Percentiles rank a stretch among this genome's conserved stretches.
phyloP scores from a whole-genome alignment of 1,140 invertebrate species.

The Trachymyrmex cornetzi region DNA sequence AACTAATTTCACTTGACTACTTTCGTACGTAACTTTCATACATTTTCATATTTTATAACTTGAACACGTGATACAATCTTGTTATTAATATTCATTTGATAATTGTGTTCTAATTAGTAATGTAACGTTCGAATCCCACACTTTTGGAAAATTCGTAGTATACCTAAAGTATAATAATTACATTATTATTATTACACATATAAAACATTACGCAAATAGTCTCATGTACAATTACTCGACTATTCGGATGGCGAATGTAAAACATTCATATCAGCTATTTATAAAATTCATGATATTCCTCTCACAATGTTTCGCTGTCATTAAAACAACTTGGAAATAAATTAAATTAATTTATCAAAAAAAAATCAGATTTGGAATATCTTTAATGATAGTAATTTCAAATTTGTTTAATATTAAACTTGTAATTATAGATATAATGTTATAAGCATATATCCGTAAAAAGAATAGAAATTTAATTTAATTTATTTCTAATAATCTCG shows the following conservation, averaged over 20 bases:
- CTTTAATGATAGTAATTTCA: neutral
- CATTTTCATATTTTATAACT: neutral
- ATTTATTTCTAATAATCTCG: constrained; percentile 41
- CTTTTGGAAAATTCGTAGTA: constrained; percentile 1
- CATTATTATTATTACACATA: constrained; percentile 49
- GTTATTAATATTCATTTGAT: constrained; percentile 1
- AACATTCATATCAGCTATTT: constrained; percentile 33
- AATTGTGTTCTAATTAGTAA: neutral
- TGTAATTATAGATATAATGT: too few species aligned
- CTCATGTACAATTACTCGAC: constrained; percentile 30
- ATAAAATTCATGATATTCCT: constrained; percentile 14
- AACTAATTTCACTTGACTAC: neutral
- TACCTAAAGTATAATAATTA: constrained; percentile 49
- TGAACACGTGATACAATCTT: constrained; percentile 23
- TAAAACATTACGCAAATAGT: constrained; percentile 51
- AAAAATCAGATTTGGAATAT: neutral
- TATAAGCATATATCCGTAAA: too few species aligned
- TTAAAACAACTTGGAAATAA: constrained; percentile 24
- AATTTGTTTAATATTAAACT: neutral
- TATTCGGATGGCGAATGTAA: constrained; percentile 26
- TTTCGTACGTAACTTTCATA: neutral
- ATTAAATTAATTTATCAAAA: constrained; percentile 15
- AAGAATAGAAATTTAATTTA: constrained; percentile 23
- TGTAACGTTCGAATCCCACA: neutral
- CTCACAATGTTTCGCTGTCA: neutral